Evolutionary conservation across 2,888 invertebrate species (phyloP).

Genomic region (Cistogaster globosa): DNA sequence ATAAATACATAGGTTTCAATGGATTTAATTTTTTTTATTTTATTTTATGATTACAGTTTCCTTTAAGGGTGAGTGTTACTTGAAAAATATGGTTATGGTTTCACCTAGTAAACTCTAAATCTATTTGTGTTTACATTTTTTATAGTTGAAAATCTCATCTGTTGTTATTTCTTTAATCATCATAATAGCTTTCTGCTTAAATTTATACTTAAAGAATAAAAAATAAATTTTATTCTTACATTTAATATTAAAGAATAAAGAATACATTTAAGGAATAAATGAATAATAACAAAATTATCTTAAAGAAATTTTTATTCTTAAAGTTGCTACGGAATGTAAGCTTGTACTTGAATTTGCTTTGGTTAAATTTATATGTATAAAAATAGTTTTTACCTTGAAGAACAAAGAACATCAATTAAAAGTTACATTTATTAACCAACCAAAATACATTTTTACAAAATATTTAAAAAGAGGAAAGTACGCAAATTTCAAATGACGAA

Average conservation of each 20-base stretch:
- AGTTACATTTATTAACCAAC: too few relatives aligned
- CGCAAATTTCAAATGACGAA: too few relatives aligned
- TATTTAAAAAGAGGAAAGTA: too few relatives aligned
- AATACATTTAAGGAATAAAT: neutral
- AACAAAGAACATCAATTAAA: too few relatives aligned
- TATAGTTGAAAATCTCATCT: constrained; percentile 44
- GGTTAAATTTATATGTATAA: too few relatives aligned
- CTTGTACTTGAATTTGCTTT: too few relatives aligned
- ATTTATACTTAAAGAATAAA: constrained; percentile 8
- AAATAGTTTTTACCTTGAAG: too few relatives aligned
- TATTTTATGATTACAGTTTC: neutral
- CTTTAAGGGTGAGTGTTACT: constrained; percentile 43
- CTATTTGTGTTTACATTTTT: constrained; percentile 37
- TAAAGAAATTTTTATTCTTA: neutral
- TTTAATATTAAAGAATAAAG: neutral
- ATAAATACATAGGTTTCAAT: neutral
- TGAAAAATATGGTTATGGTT: constrained; percentile 57
- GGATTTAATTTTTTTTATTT: neutral
- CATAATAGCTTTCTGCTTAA: constrained; percentile 1
- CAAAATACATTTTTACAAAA: too few relatives aligned
- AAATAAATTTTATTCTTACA: neutral
- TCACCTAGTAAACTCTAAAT: constrained; percentile 63
- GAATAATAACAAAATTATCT: too few relatives aligned
- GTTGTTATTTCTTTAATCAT: constrained; percentile 43
- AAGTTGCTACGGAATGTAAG: too few relatives aligned